Evolutionary conservation across 2,797 vertebrate genomes (phyloP).

Genomic region (Poeciliopsis infans): DNA sequence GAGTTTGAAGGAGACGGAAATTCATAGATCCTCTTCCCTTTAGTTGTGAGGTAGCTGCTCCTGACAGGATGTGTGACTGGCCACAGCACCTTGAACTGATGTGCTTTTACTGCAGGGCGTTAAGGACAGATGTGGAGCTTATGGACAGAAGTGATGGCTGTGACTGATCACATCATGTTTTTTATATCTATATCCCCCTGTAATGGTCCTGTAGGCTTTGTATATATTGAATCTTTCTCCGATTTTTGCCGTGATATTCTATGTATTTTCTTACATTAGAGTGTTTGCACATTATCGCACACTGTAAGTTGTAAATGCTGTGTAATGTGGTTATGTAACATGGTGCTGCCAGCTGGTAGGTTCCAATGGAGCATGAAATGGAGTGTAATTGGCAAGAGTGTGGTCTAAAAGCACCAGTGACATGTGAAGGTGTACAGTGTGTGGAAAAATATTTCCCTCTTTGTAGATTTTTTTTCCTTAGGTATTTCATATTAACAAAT

Average conservation of each 20-base stretch:
- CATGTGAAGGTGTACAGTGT: constrained; percentile 40
- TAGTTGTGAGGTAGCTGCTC: constrained; percentile 38
- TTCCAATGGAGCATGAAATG: constrained; percentile 68
- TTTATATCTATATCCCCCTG: constrained; percentile 2
- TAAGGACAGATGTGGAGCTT: constrained; percentile 10
- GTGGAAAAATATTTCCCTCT: neutral
- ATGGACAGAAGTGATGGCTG: constrained; percentile 6
- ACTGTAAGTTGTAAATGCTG: constrained; percentile 62
- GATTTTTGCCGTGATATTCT: constrained; percentile 1
- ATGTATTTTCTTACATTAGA: neutral
- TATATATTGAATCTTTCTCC: constrained; percentile 5
- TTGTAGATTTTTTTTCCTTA: neutral
- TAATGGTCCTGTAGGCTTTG: constrained; percentile 3
- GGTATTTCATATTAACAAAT: neutral
- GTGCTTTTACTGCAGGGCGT: constrained; percentile 43
- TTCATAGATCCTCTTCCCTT: constrained; percentile 32
- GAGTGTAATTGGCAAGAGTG: constrained; percentile 70
- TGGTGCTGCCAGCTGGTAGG: constrained; percentile 48
- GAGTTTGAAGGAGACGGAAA: constrained; percentile 42
- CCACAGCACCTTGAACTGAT: constrained; percentile 46
- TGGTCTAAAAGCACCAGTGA: constrained; percentile 58
- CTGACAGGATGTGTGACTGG: constrained; percentile 30
- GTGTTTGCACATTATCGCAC: constrained; percentile 35
- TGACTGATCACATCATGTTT: neutral
- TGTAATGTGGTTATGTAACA: constrained; percentile 71